Base-by-base conservation (phyloP, 1,140 invertebrate species). In the Drosophila tani region DNA sequence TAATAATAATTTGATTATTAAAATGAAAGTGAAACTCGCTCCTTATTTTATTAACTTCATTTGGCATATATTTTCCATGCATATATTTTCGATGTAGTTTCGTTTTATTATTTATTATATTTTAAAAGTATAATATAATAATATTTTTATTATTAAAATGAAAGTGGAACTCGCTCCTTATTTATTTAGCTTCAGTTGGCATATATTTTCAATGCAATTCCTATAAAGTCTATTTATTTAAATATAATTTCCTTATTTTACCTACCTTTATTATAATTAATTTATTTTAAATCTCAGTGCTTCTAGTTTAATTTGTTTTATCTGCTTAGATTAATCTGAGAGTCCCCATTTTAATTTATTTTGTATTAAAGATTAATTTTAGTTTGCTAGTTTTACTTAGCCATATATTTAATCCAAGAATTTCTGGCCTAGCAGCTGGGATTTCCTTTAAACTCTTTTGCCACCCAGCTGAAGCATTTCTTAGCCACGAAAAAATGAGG, bases 381-480 rank as follows among this genome's bases (percentile, higher is more conserved):
- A n/a, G n/a, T n/a, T n/a, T n/a, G n/a, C n/a, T n/a, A n/a, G n/a
- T n/a, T n/a, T 43, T 32, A 35, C 17, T 35, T 40, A 14, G 4
- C 19, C 9, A 11, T 9, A 4, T 14, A 14, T 19, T 27, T 14
- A 38, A 14, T 19, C 5, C 35, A 19, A 47, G 55, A 53, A 75
- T 51, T 71, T 27, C 43, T 51, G 8, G 32, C 14, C 0, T 11
- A 40, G 19, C 27, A 24, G 5, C 27, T 57, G 27, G 27, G 27
- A 29, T 57, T 76, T 76, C 47, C 55, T 55, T 59, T 53, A 50
- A 59, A 50, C 50, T 63, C 57, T 15, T 55, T 82, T 86, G 70
- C 83, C 84, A 86, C 84, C 83, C 84, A 83, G 79, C 71, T 71
- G 70, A 88, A 75, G 56, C 68, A 88, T 81, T 84, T 88, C 69